Percentiles rank a stretch among this genome's conserved stretches.
phyloP scores from a whole-genome alignment of 1,140 invertebrate species.

The Subanguina moxae region DNA sequence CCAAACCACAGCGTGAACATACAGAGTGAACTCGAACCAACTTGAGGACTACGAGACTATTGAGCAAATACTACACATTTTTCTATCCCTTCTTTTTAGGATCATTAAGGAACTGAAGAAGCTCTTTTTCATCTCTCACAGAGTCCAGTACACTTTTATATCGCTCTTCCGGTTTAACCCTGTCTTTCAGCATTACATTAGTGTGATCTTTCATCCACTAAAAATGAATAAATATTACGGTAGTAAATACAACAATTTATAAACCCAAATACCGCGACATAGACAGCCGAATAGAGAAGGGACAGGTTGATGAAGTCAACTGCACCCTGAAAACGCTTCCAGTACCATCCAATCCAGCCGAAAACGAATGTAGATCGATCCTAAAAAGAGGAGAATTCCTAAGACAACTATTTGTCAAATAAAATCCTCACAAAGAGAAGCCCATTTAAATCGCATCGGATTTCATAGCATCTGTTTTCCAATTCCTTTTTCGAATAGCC shows the following conservation, averaged over 20 bases:
- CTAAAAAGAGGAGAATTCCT: conserved; percentile 13
- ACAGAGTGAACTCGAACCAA: no score
- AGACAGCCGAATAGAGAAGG: conserved; percentile 37
- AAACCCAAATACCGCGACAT: conserved; percentile 33
- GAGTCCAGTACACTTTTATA: neutral
- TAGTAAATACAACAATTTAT: conserved; percentile 3
- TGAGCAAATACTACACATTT: no score
- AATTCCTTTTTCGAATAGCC: conserved; percentile 31
- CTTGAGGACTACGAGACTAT: no score
- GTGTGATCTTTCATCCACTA: conserved; percentile 36
- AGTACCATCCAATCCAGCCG: conserved; percentile 55
- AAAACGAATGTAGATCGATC: conserved; percentile 37
- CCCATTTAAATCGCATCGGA: conserved; percentile 33
- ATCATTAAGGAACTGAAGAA: no score
- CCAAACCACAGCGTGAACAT: no score
- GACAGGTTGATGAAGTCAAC: conserved; percentile 54
- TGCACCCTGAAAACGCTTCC: conserved; percentile 54
- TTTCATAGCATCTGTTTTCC: conserved; percentile 43
- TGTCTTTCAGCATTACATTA: conserved; percentile 23
- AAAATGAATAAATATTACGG: conserved; percentile 21
- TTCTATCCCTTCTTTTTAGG: no score
- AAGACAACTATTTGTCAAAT: neutral
- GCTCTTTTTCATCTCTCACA: no score
- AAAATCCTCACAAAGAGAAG: neutral
- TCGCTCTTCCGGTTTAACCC: conserved; percentile 23